Conservation (phyloP, 2,888 invertebrate genomes). For the Bombylius major region DNA sequence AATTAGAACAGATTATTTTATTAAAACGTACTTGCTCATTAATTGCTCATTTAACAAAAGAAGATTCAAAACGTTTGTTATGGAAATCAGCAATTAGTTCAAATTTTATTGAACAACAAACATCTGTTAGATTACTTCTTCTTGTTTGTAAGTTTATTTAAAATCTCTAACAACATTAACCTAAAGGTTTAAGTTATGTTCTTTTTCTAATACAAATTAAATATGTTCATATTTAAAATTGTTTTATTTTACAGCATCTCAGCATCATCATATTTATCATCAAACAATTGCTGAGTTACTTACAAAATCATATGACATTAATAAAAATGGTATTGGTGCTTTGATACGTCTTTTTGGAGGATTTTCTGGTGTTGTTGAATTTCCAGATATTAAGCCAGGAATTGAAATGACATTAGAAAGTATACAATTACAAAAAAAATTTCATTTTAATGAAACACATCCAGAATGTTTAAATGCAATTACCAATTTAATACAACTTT, state of each 20-base stretch:
- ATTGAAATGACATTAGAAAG: constrained; percentile 33
- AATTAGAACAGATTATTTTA: constrained; percentile 45
- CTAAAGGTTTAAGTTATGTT: too few relatives aligned
- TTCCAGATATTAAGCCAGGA: constrained; percentile 30
- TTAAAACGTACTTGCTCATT: constrained; percentile 38
- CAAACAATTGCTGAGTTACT: constrained; percentile 34
- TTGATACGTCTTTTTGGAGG: constrained; percentile 31
- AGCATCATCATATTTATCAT: constrained; percentile 33
- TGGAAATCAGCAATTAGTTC: constrained; percentile 37
- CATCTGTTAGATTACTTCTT: constrained; percentile 44
- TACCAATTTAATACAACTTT: constrained; percentile 37
- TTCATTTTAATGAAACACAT: constrained; percentile 26
- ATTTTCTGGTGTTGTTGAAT: constrained; percentile 29
- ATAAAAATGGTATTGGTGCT: constrained; percentile 29
- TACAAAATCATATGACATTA: constrained; percentile 24
- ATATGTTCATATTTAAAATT: background rate
- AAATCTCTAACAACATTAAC: background rate
- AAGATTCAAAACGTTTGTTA: constrained; percentile 45
- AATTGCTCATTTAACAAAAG: constrained; percentile 43
- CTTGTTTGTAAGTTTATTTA: constrained; percentile 38
- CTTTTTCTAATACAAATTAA: too few relatives aligned
- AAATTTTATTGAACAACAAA: constrained; percentile 44
- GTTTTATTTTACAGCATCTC: constrained; percentile 23
- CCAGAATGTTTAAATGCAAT: constrained; percentile 36
- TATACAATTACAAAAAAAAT: constrained; percentile 29